Evolutionary conservation across 2,113 vertebrate genomes (phyloP), one percentile per base, ranked within the genome.

Genomic region (Coturnix japonica): DNA sequence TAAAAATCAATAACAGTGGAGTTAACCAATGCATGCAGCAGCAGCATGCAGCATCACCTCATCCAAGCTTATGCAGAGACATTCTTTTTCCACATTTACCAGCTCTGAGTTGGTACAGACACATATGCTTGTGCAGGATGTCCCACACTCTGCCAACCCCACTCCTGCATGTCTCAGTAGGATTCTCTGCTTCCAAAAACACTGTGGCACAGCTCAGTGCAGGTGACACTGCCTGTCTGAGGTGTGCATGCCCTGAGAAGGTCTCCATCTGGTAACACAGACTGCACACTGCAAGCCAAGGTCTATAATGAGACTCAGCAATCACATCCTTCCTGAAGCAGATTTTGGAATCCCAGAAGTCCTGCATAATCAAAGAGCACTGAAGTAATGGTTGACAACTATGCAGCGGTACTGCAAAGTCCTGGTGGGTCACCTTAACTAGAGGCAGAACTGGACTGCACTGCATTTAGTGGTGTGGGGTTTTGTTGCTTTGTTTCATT

Each of bases 111-210:
- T 41, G 41, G 19, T 76, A 49, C 2, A 18, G 39, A 73, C 3
- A 17, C 8, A 39, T 12, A 8, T 18, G 10, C 11, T 63, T 21
- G 35, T 43, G 35, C 51, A 64, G 20, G 75, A 22, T 10, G 69
- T 70, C 49, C 31, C 2, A 2, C 26, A 9, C 33, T 65, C 77
- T 63, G n/a, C 31, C 46, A 73, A 21, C 2, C 9, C 69, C 66
- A 43, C 2, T 18, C 5, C 0, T 23, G 0, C 26, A 44, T 64
- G 66, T 46, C 41, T 53, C 9, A 17, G 20, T 26, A 63, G 49
- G 25, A 49, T 61, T 81, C 61, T 72, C 13, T 7, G 5, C 23
- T 56, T 80, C 33, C 30, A 49, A 60, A 49, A 75, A 47, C 41
- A 56, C 15, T 57, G 22, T 9, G 10, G 64, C 14, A 6, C 44